Evolutionary conservation across 2,113 vertebrate genomes (phyloP).

Genomic region (Pteropus alecto): DNA sequence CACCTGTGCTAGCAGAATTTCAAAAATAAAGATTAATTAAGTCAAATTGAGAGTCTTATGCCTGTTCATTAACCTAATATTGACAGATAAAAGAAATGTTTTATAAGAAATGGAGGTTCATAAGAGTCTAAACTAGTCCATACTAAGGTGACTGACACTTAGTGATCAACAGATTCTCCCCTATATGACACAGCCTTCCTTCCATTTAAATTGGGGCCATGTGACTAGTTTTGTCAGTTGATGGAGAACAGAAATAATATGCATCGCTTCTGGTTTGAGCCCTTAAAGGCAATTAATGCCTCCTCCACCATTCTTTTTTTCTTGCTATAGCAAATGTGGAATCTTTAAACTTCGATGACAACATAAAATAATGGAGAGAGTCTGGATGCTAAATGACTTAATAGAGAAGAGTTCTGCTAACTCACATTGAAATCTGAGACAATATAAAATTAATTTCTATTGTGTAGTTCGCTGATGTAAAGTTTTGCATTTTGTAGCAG

Average conservation of each 20-base stretch:
- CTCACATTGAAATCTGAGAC: background rate
- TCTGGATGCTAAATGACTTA: background rate
- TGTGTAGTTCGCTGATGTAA: background rate
- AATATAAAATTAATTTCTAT: background rate
- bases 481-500: background rate
- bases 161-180: background rate
- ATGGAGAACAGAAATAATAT: background rate
- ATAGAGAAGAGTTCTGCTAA: background rate
- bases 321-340: background rate
- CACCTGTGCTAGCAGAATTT: background rate
- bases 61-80: background rate
- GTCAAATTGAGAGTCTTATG: background rate
- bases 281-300: background rate
- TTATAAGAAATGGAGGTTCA: background rate
- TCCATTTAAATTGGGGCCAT: background rate
- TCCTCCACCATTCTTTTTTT: background rate
- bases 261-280: background rate
- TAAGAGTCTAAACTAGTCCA: background rate
- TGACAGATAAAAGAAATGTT: background rate
- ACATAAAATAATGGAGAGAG: background rate
- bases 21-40: slow-evolving; percentile 31
- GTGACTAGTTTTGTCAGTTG: background rate
- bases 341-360: background rate
- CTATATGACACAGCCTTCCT: accelerated
- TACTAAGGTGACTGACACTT: background rate